phyloP scores from a whole-genome alignment of 2,888 invertebrate species.

The Myopa testacea region DNA sequence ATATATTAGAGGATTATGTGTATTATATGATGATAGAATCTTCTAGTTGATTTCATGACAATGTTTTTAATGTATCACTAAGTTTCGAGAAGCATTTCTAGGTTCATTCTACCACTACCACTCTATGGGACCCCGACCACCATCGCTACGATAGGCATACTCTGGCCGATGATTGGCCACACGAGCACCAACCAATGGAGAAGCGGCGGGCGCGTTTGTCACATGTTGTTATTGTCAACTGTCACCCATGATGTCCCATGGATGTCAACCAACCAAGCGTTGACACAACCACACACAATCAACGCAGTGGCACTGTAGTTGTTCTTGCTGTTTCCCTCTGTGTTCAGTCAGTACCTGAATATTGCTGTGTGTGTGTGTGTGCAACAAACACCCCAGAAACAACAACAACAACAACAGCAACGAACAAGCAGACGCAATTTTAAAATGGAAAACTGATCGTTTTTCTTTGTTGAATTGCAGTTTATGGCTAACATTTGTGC shows the following conservation, averaged over 20 bases:
- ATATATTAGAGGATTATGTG: too few species aligned
- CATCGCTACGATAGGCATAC: background rate
- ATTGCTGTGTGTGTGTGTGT: background rate
- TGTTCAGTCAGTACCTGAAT: background rate
- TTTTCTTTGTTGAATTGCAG: slow-evolving; percentile 21
- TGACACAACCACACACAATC: background rate
- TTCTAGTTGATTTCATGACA: too few species aligned
- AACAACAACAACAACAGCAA: background rate
- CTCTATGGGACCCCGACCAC: background rate
- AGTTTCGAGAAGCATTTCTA: too few species aligned
- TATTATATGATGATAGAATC: too few species aligned
- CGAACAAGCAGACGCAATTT: background rate
- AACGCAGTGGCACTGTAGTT: too few species aligned
- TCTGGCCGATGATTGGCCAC: slow-evolving; percentile 5
- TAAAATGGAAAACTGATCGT: slow-evolving; percentile 14
- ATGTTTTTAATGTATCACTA: too few species aligned
- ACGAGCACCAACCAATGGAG: slow-evolving; percentile 9
- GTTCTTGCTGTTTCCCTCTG: too few species aligned
- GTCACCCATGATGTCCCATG: slow-evolving; percentile 30
- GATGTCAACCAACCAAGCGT: slow-evolving; percentile 27
- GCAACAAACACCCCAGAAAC: background rate
- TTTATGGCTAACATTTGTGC: background rate
- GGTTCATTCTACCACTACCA: too few species aligned
- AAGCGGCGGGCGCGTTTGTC: background rate
- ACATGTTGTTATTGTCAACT: slow-evolving; percentile 16